These are phyloP conservation scores for Hybos culiciformis DNA, from an alignment of 2,888 invertebrate species.

Conservation along the genomic window DNA sequence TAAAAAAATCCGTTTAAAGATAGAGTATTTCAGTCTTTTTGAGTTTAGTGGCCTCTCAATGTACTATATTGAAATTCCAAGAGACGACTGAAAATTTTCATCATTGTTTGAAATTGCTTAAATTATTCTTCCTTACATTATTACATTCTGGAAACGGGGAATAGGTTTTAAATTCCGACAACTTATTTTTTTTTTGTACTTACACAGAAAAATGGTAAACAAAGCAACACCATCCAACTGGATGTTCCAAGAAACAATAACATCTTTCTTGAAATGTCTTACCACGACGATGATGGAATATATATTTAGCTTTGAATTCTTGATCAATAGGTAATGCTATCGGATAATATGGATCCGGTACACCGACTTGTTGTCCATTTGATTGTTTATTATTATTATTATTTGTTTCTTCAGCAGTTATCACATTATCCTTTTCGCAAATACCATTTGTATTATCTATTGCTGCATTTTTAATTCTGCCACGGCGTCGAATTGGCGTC, in stretches of 20 bases:
- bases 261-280: conserved; percentile 59
- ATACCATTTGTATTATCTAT: conserved; percentile 23
- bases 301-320: conserved; percentile 53
- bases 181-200: conserved; percentile 37
- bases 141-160: no score
- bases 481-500: conserved; percentile 37
- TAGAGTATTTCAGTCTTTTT: no score
- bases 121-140: no score
- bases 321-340: conserved; percentile 53
- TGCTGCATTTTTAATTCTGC: conserved; percentile 17
- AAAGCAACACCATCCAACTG: conserved; percentile 70
- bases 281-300: conserved; percentile 47
- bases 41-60: no score
- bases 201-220: conserved; percentile 69
- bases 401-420: conserved; percentile 12
- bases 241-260: conserved; percentile 70
- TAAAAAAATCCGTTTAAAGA: no score
- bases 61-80: no score
- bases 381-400: conserved; percentile 9
- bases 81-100: no score
- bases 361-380: no score
- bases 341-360: conserved; percentile 49
- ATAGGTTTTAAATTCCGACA: no score
- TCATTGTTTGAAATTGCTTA: no score
- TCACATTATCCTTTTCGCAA: conserved; percentile 10